Base-by-base conservation (phyloP, 1,140 invertebrate species). In the Nautilus pompilius region DNA sequence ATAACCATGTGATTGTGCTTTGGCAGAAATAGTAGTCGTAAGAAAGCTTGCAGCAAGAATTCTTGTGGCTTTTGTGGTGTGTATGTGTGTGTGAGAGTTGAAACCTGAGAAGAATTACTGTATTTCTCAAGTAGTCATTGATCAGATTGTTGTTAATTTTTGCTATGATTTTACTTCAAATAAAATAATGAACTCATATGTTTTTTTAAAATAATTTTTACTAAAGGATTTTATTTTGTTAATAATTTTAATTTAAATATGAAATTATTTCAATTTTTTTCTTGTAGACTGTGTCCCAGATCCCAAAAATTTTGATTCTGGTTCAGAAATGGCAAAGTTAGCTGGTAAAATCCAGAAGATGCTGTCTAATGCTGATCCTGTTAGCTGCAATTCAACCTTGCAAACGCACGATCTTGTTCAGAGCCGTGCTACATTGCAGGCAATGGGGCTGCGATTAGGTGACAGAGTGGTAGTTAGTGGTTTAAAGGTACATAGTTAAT, bases 271-370 rank as follows among this genome's bases (percentile, higher is more conserved):
- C 45, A 51, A 15, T 57, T 33, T 61, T 36, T 32, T 61, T 53
- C 58, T 68, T 72, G 8, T 67, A 85, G 85, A 86, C 60, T 85
- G 84, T 71, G 80, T 86, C 63, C 85, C 85, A 32, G 82, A 85
- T 63, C 63, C 79, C 15, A 75, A 72, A 30, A 71, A 75, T 46
- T 78, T 80, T 67, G 78, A 82, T 28, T 72, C 75, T 8, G 77
- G 83, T 29, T 81, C 84, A 26, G 84, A 85, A 34, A 75, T 82
- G 69, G 72, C 65, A 3, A 71, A 75, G 51, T 63, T 81, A 17
- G 76, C 82, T 6, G 49, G 62, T 5, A 75, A 80, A 62, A 62
- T 84, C 48, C 72, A 74, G 51, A 78, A 80, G 55, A 72, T 83
- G 5, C 61, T 84, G 20, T 70, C 77, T 57, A 76, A 83, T 33